Conservation (phyloP, 2,888 invertebrate genomes). For the Pachycephus smyrnensis region DNA sequence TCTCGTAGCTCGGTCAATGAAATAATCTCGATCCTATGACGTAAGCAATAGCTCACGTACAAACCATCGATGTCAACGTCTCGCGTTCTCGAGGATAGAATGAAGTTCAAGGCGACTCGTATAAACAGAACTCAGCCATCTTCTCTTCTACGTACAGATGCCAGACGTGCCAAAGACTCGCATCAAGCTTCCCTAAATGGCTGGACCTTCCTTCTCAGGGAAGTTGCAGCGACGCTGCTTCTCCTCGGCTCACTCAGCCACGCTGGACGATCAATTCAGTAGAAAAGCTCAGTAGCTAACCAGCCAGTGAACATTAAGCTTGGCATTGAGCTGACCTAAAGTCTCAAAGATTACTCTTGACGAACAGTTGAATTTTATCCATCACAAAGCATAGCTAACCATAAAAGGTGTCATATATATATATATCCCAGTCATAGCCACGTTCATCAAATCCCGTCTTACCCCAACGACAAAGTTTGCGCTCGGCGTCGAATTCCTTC, state of each 20-base stretch:
- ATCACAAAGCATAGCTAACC: not conserved
- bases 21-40: not conserved
- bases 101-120: constrained; percentile 55
- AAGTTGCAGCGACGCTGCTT: constrained; percentile 30
- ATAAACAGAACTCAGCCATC: constrained; percentile 43
- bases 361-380: not conserved
- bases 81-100: constrained; percentile 31
- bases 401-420: not conserved
- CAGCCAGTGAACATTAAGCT: not conserved
- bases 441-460: not conserved
- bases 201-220: constrained; percentile 28
- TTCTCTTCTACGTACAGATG: constrained; percentile 41
- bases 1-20: not conserved
- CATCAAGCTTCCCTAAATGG: constrained; percentile 56
- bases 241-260: constrained; percentile 24
- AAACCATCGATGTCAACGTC: not conserved
- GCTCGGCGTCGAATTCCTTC: not conserved
- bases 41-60: not conserved
- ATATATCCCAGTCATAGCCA: not conserved
- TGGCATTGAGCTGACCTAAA: not conserved
- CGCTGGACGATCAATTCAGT: constrained; percentile 32
- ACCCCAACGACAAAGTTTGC: not conserved
- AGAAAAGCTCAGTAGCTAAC: constrained; percentile 22
- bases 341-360: not conserved
- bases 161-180: constrained; percentile 38